Base-by-base conservation (phyloP, 2,888 invertebrate genomes). In the Oscheius sp. region DNA sequence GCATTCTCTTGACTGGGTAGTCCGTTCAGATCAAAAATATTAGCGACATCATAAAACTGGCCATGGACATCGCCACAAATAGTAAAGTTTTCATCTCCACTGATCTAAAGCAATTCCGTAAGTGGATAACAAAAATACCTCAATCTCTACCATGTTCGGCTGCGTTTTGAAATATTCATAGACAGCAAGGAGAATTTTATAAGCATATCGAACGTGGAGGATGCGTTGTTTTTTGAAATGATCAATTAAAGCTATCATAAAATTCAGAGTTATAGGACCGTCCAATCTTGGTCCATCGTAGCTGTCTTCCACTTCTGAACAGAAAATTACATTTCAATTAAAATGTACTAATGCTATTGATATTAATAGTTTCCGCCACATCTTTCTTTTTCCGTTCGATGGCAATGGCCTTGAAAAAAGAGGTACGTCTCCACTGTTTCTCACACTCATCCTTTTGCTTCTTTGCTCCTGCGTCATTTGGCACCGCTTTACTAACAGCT, bases 61-160 rank as follows among this genome's bases (percentile, higher is more conserved):
- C 98, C 98, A 87, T 99, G 98, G 78, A 98, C 94, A 88, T 98
- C 97, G 12, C 97, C 97, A 87, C 97, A 98, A 59, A 98, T 93
- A 45, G 97, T 98, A 87, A 98, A 97, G 88, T 96, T 75, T 36
- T 72, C 50, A 0, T 66, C 64, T 8, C 56, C 66, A 4, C 71
- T 66, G 2, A 66, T 49, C 64, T 64, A 14, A 41, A 54, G 4
- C 4, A 32, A 2, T 54, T 28, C 24, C 47, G 24, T 22, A 22
- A 22, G 24, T 22, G 12, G 24, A 22, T n/a, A n/a, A n/a, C n/a
- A n/a, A n/a, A n/a, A n/a, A n/a, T 28, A 98, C 93, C 72, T 90
- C 90, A 65, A 99, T 92, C 86, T 97, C 93, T 1, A 98, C 91
- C 77, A 99, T 88, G 9, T 95, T 92, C 26, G 94, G 92, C 86